Percentiles rank a stretch among this genome's conserved stretches.
Conservation (phyloP, 2,888 invertebrate species). For the Protophormia terraenovae region DNA sequence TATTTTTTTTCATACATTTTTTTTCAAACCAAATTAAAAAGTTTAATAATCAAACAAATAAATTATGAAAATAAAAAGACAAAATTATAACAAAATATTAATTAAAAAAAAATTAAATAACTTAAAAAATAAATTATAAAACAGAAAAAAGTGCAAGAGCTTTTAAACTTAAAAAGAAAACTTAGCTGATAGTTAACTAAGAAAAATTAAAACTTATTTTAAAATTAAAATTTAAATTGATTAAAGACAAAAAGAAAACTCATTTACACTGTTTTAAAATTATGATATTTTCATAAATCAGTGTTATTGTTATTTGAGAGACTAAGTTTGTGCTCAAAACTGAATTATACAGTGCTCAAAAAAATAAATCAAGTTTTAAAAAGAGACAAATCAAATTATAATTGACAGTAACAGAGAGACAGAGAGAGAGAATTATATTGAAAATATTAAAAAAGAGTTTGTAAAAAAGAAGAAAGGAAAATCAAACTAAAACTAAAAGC, state of each 20-base stretch:
- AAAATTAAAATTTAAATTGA: neutral
- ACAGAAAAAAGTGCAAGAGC: constrained; percentile 45
- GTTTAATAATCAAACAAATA: constrained; percentile 11
- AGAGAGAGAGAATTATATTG: constrained; percentile 4
- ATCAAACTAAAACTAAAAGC: constrained; percentile 58
- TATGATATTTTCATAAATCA: constrained; percentile 50
- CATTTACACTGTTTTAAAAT: constrained; percentile 52
- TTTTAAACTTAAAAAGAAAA: constrained; percentile 44
- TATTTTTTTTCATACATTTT: constrained; percentile 19
- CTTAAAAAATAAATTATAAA: neutral
- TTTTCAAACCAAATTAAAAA: constrained; percentile 63
- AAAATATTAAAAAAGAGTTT: constrained; percentile 37
- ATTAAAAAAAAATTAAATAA: constrained; percentile 29
- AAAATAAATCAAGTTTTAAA: constrained; percentile 23
- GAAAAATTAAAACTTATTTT: neutral
- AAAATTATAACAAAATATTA: constrained; percentile 52
- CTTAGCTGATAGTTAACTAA: constrained; percentile 57
- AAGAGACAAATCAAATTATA: constrained; percentile 47
- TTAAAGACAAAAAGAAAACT: constrained; percentile 22
- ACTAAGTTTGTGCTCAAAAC: constrained; percentile 62
- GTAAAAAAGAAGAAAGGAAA: neutral
- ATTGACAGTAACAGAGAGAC: constrained; percentile 31
- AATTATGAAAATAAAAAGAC: constrained; percentile 55
- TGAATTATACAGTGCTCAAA: constrained; percentile 64
- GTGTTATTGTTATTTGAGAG: constrained; percentile 55